Evolutionary conservation across 53 echinoderm and acorn worm species (phyloP), one percentile per base, ranked within the genome.

Genomic region (Patiria pectinifera): DNA sequence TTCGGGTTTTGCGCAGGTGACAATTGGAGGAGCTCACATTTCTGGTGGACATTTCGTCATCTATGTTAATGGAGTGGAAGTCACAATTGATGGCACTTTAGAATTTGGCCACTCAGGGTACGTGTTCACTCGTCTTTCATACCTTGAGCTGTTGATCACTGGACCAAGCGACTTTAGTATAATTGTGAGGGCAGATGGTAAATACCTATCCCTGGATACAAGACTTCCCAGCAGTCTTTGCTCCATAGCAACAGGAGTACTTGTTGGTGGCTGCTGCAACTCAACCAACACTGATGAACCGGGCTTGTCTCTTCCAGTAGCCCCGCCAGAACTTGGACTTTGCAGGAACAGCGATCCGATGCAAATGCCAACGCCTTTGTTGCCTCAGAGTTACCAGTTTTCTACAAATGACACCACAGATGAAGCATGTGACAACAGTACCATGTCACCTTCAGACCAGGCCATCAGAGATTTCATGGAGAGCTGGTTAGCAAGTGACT

Each of bases 211-310:
- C 15, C 74, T 97, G 44, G 94, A 96, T 84, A 91, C 94, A 58
- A 82, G 70, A 35, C 69, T 97, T 23, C 95, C 96, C 12, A 71
- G 77, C 26, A 81, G 80, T 23, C 89, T 97, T 13, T 97, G 97
- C 87, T 59, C 93, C 7, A 80, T 97, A 59, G 76, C 97, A 26
- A 71, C 83, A 69, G 97, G 97, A 83, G 47, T 96, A 58, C 94
- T 97, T 22, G 94, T 94, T 13, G 96, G 97, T 59, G 95, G 96
- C 59, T 96, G 96, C 81, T 97, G 97, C 69, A 94, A 86, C 71
- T 75, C 72, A 44, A 59, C 82, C 43, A 78, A 26, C 59, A 60
- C 45, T 13, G 69, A 70, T 48, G 23, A 83, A 43, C 70, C 87
- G 26, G 59, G 71, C 69, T 61, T 96, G 90, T 63, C 47, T n/a